A percentile compares a stretch with the other conserved stretches of the same genome.
phyloP scores from a whole-genome alignment of 2,888 invertebrate genomes.

The Mamestra brassicae region DNA sequence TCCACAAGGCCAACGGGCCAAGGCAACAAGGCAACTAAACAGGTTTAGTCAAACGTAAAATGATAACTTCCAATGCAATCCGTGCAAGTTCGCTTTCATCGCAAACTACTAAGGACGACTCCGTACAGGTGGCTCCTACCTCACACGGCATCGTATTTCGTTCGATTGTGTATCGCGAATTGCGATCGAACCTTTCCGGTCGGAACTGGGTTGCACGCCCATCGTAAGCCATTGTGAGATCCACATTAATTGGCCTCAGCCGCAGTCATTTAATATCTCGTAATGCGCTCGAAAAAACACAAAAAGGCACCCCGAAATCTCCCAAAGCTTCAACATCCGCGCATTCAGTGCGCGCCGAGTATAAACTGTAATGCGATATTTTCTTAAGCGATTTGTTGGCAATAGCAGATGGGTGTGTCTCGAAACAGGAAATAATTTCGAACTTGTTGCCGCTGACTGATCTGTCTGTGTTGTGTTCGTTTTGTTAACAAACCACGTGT shows the following conservation, averaged over 20 bases:
- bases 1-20: constrained; percentile 59
- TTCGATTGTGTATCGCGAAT: constrained; percentile 77
- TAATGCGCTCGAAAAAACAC: constrained; percentile 80
- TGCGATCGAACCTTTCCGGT: constrained; percentile 88
- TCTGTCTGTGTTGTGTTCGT: constrained; percentile 73
- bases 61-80: constrained; percentile 67
- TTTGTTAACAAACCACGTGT: constrained; percentile 76
- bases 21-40: constrained; percentile 56
- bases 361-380: constrained; percentile 87
- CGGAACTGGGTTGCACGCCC: constrained; percentile 88
- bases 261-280: constrained; percentile 88
- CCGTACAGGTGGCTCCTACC: constrained; percentile 81
- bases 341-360: constrained; percentile 74
- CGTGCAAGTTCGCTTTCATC: constrained; percentile 68
- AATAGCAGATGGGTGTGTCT: constrained; percentile 86
- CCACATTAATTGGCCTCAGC: constrained; percentile 87
- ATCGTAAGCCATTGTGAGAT: constrained; percentile 79
- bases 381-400: constrained; percentile 86
- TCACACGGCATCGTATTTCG: constrained; percentile 82
- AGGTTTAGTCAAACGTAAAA: constrained; percentile 61
- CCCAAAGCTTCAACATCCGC: constrained; percentile 84
- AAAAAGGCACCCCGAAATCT: constrained; percentile 82
- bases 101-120: constrained; percentile 54
- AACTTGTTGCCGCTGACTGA: constrained; percentile 85
- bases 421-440: constrained; percentile 85